These are phyloP conservation scores for Euborellia annulipes DNA, from an alignment of 1,140 invertebrate genomes.

Conservation along the genomic window DNA sequence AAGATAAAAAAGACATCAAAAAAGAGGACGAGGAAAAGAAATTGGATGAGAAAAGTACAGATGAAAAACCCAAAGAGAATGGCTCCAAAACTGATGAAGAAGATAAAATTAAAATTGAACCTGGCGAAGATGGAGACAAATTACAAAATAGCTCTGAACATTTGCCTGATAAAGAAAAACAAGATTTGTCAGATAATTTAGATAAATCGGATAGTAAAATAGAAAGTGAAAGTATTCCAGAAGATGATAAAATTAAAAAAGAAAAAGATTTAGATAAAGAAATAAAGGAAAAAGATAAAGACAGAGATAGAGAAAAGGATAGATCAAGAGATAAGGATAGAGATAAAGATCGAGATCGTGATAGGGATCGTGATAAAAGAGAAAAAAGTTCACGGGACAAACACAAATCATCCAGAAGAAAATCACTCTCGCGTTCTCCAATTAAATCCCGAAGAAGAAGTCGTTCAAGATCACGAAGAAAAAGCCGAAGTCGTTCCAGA, in stretches of 20 bases:
- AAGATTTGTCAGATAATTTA: conserved; percentile 19
- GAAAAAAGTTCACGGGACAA: conserved; percentile 12
- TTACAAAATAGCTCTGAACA: conserved; percentile 8
- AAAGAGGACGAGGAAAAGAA: conserved; percentile 4
- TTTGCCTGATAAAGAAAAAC: conserved; percentile 17
- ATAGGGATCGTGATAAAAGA: conserved; percentile 10
- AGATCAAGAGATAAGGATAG: conserved; percentile 13
- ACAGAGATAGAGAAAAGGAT: conserved; percentile 12
- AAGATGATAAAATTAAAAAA: conserved; percentile 6
- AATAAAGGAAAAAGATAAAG: conserved; percentile 9
- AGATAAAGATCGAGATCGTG: conserved; percentile 11
- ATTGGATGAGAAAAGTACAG: conserved; percentile 6
- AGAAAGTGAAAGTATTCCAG: conserved; percentile 5
- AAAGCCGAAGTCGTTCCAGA: conserved; percentile 6
- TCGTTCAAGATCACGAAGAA: conserved; percentile 21
- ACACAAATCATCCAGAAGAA: conserved; percentile 10
- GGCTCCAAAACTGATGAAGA: conserved; percentile 6
- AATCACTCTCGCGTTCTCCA: conserved; percentile 6
- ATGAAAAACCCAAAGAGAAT: not conserved
- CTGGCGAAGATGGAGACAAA: conserved; percentile 26
- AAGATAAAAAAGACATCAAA: conserved; percentile 20
- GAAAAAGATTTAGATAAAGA: conserved; percentile 6
- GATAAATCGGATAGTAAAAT: conserved; percentile 19
- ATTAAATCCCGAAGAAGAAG: conserved; percentile 22
- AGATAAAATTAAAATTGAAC: conserved; percentile 21